A percentile compares a stretch with the other conserved stretches of the same genome.
phyloP scores from a whole-genome alignment of 2,888 invertebrate species.

The Mythimna loreyi region DNA sequence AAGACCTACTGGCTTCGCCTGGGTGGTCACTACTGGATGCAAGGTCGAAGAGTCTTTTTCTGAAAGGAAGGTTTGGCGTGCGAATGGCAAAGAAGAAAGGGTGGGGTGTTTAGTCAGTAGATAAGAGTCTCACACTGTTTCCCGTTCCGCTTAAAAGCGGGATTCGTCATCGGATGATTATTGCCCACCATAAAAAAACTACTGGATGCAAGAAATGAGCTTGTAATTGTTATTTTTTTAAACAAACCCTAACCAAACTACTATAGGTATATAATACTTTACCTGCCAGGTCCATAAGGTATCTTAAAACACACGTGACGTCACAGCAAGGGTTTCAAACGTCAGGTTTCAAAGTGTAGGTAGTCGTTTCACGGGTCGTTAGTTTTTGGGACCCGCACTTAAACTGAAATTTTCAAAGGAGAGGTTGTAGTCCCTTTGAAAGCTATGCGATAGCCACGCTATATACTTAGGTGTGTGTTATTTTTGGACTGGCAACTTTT shows the following conservation, averaged over 20 bases:
- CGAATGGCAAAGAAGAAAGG: no score
- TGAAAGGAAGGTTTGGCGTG: no score
- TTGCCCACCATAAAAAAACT: no score
- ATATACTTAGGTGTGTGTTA: background rate
- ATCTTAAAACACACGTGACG: slow-evolving; percentile 30
- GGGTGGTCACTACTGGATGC: no score
- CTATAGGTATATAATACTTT: background rate
- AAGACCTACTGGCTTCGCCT: no score
- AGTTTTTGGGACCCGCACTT: slow-evolving; percentile 47
- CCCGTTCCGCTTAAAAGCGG: no score
- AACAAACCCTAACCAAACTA: slow-evolving; percentile 4
- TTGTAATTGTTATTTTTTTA: slow-evolving; percentile 24
- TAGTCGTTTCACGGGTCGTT: slow-evolving; percentile 51
- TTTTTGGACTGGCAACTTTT: background rate
- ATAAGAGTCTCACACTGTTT: no score
- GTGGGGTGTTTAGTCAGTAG: no score
- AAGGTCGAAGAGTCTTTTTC: no score
- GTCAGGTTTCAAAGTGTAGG: slow-evolving; percentile 44
- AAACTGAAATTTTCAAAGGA: slow-evolving; percentile 44
- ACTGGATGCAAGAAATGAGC: background rate
- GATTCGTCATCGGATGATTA: no score
- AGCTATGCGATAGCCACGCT: slow-evolving; percentile 28
- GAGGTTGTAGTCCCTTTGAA: background rate
- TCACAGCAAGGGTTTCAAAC: slow-evolving; percentile 38
- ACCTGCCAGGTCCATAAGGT: slow-evolving; percentile 3